Percentiles rank a stretch among this genome's conserved stretches.
Evolutionary conservation across 2,888 invertebrate species (phyloP).

Genomic region (Parapristionchus giblindavisi): DNA sequence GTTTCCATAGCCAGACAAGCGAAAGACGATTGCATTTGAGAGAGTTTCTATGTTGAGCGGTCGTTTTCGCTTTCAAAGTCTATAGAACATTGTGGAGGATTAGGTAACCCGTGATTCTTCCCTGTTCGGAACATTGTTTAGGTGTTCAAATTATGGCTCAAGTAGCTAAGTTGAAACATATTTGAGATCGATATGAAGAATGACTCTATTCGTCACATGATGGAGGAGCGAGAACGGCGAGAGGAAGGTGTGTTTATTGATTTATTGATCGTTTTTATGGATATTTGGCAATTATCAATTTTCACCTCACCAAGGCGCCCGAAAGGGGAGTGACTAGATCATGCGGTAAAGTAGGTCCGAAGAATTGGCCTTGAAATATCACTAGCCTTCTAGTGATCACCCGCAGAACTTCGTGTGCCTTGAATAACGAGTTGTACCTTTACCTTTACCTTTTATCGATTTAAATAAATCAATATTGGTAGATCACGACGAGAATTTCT

Average conservation of each 20-base stretch:
- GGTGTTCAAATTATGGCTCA: not conserved
- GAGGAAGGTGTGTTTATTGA: constrained; percentile 8
- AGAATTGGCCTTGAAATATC: no score
- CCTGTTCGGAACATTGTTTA: no score
- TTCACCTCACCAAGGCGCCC: no score
- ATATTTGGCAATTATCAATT: constrained; percentile 69
- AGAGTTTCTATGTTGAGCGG: no score
- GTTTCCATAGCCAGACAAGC: no score
- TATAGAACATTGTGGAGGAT: not conserved
- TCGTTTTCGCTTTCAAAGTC: not conserved
- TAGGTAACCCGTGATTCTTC: not conserved
- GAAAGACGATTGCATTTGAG: no score
- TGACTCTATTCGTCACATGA: constrained; percentile 73
- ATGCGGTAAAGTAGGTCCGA: no score
- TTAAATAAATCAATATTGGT: constrained; percentile 68
- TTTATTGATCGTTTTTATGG: not conserved
- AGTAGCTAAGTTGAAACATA: not conserved
- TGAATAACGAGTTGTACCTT: no score
- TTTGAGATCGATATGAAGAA: constrained; percentile 26
- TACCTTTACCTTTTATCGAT: not conserved
- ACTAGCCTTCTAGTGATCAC: no score
- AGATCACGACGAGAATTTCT: constrained; percentile 80
- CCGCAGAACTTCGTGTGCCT: no score
- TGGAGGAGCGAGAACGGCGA: constrained; percentile 78
- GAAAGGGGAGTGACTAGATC: no score